phyloP scores from a whole-genome alignment of 2,888 invertebrate genomes.

The Zygogramma bicolorata region DNA sequence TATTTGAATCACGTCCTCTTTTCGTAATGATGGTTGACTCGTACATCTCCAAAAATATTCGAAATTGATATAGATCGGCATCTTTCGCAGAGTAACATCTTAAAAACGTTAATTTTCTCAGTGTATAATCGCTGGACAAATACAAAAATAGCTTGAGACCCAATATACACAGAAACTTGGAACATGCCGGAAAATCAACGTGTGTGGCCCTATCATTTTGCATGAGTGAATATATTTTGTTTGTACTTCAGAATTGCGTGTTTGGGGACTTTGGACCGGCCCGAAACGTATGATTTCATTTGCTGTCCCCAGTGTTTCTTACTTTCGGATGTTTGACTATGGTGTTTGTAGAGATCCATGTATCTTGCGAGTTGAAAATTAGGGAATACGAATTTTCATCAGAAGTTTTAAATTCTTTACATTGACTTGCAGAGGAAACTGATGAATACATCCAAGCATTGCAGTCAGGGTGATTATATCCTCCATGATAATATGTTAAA shows the following conservation, averaged over 20 bases:
- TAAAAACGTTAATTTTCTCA: background rate
- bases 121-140: slow-evolving; percentile 30
- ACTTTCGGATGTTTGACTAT: slow-evolving; percentile 35
- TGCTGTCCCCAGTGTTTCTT: slow-evolving; percentile 54
- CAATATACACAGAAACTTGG: slow-evolving; percentile 30
- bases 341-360: background rate
- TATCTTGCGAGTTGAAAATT: background rate
- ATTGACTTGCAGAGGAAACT: no score
- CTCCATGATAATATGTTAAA: no score
- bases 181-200: slow-evolving; percentile 39
- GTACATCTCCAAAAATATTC: no score
- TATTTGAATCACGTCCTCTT: no score
- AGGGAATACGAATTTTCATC: no score
- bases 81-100: background rate
- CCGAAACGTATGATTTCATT: slow-evolving; percentile 62
- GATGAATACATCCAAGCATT: no score
- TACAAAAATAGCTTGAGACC: slow-evolving; percentile 22
- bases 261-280: slow-evolving; percentile 49
- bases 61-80: no score
- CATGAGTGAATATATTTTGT: slow-evolving; percentile 64
- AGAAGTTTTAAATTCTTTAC: no score
- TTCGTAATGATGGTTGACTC: no score
- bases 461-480: no score
- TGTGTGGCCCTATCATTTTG: slow-evolving; percentile 60
- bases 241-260: slow-evolving; percentile 57